A percentile compares a stretch with the other conserved stretches of the same genome.
Evolutionary conservation across 2,113 vertebrate genomes (phyloP).

Genomic region (Colius striatus): DNA sequence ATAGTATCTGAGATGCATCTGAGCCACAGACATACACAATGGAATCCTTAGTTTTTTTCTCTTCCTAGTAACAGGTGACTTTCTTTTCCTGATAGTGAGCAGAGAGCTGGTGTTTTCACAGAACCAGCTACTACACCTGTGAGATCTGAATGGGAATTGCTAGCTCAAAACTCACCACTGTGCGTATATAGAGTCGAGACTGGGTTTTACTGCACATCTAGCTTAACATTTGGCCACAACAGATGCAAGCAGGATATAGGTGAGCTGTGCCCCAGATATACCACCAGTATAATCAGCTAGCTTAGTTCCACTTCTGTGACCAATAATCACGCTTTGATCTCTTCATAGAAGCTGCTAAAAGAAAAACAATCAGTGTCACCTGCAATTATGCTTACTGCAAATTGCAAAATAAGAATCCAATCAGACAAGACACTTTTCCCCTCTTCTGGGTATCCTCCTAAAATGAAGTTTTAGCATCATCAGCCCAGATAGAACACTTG

Average conservation of each 20-base stretch:
- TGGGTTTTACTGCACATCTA: background rate
- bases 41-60: background rate
- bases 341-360: background rate
- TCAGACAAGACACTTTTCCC: background rate
- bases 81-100: background rate
- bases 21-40: accelerated
- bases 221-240: background rate
- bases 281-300: background rate
- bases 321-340: background rate
- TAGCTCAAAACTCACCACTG: background rate
- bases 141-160: background rate
- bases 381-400: background rate
- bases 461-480: background rate
- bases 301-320: background rate
- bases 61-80: background rate
- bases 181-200: background rate
- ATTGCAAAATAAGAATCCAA: background rate
- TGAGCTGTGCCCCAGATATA: background rate
- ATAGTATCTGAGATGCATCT: background rate
- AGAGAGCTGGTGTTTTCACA: background rate
- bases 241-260: background rate
- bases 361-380: background rate
- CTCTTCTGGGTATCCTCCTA: background rate
- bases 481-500: background rate
- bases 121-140: background rate